phyloP scores from a whole-genome alignment of 2,888 invertebrate genomes.

The Eristalinus aeneus region DNA sequence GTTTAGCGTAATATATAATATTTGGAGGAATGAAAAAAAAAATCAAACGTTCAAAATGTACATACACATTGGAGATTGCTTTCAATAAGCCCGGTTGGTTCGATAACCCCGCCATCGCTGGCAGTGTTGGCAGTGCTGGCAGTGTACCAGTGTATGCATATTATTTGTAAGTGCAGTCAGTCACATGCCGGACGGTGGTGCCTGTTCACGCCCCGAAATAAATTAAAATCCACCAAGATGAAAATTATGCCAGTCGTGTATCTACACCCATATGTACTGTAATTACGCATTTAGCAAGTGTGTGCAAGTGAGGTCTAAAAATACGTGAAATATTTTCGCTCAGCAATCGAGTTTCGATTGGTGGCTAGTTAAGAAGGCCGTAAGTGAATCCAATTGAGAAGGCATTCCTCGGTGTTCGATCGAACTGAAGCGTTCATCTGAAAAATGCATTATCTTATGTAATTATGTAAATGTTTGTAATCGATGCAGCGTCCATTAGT shows the following conservation, averaged over 20 bases:
- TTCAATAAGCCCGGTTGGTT: slow-evolving; percentile 20
- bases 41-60: slow-evolving; percentile 9
- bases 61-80: neutral
- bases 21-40: slow-evolving; percentile 43
- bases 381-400: slow-evolving; percentile 46
- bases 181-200: slow-evolving; percentile 1
- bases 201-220: slow-evolving; percentile 40
- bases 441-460: neutral
- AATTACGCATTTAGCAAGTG: slow-evolving; percentile 70
- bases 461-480: neutral
- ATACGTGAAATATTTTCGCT: slow-evolving; percentile 46
- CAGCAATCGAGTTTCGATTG: slow-evolving; percentile 64
- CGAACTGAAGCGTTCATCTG: neutral
- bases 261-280: slow-evolving; percentile 20
- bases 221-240: slow-evolving; percentile 22
- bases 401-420: slow-evolving; percentile 39
- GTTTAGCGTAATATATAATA: slow-evolving; percentile 68
- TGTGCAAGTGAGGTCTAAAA: slow-evolving; percentile 66
- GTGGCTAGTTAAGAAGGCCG: slow-evolving; percentile 40
- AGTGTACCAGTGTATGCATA: slow-evolving; percentile 36
- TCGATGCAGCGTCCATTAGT: neutral
- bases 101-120: slow-evolving; percentile 51
- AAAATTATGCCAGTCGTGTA: slow-evolving; percentile 45
- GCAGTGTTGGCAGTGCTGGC: slow-evolving; percentile 6
- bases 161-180: slow-evolving; percentile 51